Conservation (phyloP, 2,888 invertebrate genomes). For the Callinectes sapidus region DNA sequence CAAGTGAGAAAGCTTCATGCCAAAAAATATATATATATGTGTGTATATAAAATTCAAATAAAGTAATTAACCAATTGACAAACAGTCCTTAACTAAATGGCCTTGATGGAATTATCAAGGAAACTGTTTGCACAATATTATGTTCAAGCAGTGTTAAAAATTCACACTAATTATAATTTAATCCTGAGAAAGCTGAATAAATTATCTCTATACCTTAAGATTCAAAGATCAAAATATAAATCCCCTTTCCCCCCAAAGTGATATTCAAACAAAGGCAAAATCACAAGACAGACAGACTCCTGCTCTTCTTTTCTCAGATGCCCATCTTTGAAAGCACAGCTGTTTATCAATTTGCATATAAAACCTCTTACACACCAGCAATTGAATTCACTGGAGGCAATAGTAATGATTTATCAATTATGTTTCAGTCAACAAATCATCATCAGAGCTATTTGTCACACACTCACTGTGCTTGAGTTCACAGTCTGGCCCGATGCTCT, state of each 20-base stretch:
- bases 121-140: slow-evolving; percentile 29
- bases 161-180: slow-evolving; percentile 5
- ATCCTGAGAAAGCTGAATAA: slow-evolving; percentile 30
- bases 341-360: slow-evolving; percentile 9
- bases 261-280: slow-evolving; percentile 18
- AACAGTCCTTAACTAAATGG: slow-evolving; percentile 51
- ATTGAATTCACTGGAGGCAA: neutral
- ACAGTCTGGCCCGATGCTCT: neutral
- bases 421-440: neutral
- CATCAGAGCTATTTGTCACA: slow-evolving; percentile 10
- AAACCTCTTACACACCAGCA: neutral
- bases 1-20: slow-evolving; percentile 36
- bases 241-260: neutral
- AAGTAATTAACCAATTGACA: slow-evolving; percentile 12
- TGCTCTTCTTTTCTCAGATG: neutral
- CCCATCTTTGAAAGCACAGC: slow-evolving; percentile 18
- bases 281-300: neutral
- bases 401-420: neutral
- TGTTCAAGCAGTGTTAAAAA: slow-evolving; percentile 10
- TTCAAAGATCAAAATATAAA: slow-evolving; percentile 5
- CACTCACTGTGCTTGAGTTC: neutral
- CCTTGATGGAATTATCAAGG: slow-evolving; percentile 7
- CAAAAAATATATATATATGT: slow-evolving; percentile 28
- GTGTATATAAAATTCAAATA: slow-evolving; percentile 27
- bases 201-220: slow-evolving; percentile 11